These are phyloP conservation scores for Stegostoma tigrinum DNA, from an alignment of 2,113 vertebrate genomes.

Conservation along the genomic window DNA sequence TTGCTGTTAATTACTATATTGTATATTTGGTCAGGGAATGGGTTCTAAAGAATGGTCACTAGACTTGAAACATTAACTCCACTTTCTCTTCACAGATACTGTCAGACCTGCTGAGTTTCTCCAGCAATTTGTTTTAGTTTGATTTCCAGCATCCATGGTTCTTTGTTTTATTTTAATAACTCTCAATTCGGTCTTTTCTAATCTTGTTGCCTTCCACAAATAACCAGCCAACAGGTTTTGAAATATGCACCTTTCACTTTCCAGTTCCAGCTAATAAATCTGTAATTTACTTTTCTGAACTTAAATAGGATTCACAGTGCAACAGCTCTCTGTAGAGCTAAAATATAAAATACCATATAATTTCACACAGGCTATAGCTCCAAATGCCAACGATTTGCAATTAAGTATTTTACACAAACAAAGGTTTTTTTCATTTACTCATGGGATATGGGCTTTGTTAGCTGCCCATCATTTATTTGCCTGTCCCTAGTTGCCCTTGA, in stretches of 20 bases:
- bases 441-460: no score
- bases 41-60: no score
- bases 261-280: background rate
- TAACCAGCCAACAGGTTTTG: background rate
- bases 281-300: background rate
- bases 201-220: background rate
- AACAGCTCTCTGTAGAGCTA: background rate
- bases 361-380: background rate
- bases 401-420: no score
- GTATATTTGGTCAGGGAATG: background rate
- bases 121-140: no score
- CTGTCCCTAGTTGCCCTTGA: no score
- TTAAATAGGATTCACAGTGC: background rate
- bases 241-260: background rate
- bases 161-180: background rate
- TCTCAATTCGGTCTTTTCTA: background rate
- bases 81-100: no score
- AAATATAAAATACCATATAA: background rate
- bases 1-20: background rate
- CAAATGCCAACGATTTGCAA: background rate
- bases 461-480: no score
- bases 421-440: no score
- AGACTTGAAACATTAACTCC: no score
- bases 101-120: no score
- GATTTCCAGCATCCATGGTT: background rate